These are phyloP conservation scores for Macrostomum cliftonense DNA, from an alignment of 2,888 invertebrate genomes.

Conservation along the genomic window DNA sequence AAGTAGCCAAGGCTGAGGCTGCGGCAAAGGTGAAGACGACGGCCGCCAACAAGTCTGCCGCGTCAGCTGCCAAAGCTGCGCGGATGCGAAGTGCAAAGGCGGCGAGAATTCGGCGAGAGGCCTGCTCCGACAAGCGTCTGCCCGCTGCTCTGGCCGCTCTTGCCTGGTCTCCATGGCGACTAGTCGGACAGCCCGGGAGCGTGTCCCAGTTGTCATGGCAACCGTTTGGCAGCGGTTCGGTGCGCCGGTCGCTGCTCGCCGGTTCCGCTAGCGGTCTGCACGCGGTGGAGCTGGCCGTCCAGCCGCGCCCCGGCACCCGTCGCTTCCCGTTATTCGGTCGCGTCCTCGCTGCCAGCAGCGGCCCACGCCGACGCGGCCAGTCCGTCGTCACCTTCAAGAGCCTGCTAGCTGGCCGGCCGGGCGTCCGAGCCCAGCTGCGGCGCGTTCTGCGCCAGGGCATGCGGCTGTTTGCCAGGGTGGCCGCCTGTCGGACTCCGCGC, in stretches of 20 bases:
- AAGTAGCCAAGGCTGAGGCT: not conserved
- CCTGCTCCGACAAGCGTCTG: not conserved
- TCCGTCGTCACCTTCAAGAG: slow-evolving; percentile 10
- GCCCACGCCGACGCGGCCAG: slow-evolving; percentile 6
- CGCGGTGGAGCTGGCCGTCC: slow-evolving; percentile 18
- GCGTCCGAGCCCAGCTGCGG: slow-evolving; percentile 10
- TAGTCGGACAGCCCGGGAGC: slow-evolving; percentile 12
- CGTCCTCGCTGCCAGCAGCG: no score
- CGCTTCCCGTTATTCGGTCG: slow-evolving; percentile 15
- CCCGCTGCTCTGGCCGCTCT: not conserved
- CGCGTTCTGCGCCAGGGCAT: slow-evolving; percentile 14
- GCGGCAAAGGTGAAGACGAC: not conserved
- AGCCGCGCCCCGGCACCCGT: slow-evolving; percentile 14
- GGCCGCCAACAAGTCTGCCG: not conserved
- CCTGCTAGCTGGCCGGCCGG: slow-evolving; percentile 8
- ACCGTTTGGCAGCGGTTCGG: slow-evolving; percentile 12
- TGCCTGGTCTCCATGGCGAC: slow-evolving; percentile 19
- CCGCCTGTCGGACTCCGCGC: no score
- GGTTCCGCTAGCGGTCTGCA: no score
- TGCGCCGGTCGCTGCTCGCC: slow-evolving; percentile 13
- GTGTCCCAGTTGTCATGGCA: slow-evolving; percentile 5
- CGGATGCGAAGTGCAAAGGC: not conserved
- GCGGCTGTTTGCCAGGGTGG: slow-evolving; percentile 16
- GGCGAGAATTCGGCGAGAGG: not conserved
- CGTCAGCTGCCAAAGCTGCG: not conserved